Conservation (phyloP, 2,113 vertebrate species). For the Myrmecophaga tridactyla region DNA sequence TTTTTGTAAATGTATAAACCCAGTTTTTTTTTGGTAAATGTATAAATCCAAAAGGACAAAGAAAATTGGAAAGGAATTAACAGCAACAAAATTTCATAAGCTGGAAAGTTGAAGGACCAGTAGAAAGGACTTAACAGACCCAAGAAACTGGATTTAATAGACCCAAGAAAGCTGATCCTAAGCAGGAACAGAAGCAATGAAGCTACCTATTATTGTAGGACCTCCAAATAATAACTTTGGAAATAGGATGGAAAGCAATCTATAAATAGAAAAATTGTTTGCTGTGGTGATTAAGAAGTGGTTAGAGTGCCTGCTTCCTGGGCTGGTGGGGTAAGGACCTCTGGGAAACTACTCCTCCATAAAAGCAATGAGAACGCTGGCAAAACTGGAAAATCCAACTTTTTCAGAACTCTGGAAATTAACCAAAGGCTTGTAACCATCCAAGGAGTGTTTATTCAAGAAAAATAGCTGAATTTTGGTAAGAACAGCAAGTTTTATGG, state of each 20-base stretch:
- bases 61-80: background rate
- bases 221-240: background rate
- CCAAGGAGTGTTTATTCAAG: too few relatives aligned
- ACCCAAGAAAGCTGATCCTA: background rate
- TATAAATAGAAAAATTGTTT: background rate
- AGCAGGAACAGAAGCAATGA: background rate
- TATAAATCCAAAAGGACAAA: background rate
- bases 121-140: background rate
- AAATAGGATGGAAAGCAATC: background rate
- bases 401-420: too few relatives aligned
- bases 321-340: too few relatives aligned
- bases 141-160: too few relatives aligned
- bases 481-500: too few relatives aligned
- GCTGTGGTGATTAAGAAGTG: background rate
- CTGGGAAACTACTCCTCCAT: background rate
- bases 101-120: background rate
- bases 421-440: too few relatives aligned
- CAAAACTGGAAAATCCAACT: background rate
- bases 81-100: background rate
- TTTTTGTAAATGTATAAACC: background rate
- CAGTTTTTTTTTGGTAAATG: too few relatives aligned
- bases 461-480: too few relatives aligned
- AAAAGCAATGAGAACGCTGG: background rate
- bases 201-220: background rate
- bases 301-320: background rate